phyloP scores from a whole-genome alignment of 2,113 vertebrate genomes.

The Hippocampus mohnikei region DNA sequence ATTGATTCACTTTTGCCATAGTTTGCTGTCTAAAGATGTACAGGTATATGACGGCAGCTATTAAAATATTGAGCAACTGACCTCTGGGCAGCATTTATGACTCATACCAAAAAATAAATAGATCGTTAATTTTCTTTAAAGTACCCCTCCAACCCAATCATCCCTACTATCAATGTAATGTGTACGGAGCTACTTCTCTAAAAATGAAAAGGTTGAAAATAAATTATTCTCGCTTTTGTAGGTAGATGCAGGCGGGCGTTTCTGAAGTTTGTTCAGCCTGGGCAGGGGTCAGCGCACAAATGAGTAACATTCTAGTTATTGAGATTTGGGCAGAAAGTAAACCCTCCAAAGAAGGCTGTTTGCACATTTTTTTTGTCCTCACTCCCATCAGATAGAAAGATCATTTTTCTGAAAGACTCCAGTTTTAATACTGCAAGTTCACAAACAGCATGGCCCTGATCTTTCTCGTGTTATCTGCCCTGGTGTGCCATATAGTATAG shows the following conservation, averaged over 20 bases:
- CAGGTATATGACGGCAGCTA: background rate
- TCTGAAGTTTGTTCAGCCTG: background rate
- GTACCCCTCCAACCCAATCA: background rate
- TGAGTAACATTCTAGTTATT: background rate
- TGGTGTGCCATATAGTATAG: conserved; percentile 27
- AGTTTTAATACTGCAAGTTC: conserved; percentile 9
- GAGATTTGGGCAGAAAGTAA: background rate
- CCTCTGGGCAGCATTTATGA: background rate
- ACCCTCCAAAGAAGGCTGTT: background rate
- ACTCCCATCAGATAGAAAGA: background rate
- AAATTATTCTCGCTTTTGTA: background rate
- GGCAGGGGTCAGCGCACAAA: background rate
- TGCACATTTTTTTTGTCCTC: background rate
- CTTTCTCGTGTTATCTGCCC: conserved; percentile 13
- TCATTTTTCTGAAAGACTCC: background rate
- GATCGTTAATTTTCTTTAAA: no score
- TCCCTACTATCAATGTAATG: background rate
- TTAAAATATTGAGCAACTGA: background rate
- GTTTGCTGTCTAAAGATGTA: background rate
- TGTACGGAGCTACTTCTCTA: no score
- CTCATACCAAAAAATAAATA: background rate
- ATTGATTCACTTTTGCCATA: background rate
- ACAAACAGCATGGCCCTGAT: conserved; percentile 25
- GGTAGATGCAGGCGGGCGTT: background rate
- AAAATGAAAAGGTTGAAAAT: background rate